These are phyloP conservation scores for Simalia tracyae DNA, from an alignment of 2,797 vertebrate genomes.

Conservation along the genomic window DNA sequence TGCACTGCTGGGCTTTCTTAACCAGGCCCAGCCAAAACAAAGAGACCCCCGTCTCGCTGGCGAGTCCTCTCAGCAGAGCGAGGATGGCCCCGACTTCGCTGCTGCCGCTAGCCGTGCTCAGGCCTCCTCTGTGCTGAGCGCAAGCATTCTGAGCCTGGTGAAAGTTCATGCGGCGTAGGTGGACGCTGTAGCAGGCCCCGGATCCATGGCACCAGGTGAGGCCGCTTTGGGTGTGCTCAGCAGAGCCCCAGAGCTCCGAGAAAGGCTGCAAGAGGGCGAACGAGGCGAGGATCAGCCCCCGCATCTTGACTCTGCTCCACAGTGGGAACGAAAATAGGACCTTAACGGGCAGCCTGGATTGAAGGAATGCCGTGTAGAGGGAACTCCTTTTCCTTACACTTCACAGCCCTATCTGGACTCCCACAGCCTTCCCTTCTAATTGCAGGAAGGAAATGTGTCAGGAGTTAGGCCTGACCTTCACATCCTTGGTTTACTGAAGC, in stretches of 20 bases:
- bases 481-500: constrained; percentile 60
- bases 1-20: constrained; percentile 67
- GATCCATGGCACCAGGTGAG: constrained; percentile 50
- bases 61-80: constrained; percentile 31
- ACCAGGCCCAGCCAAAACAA: constrained; percentile 81
- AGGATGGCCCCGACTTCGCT: constrained; percentile 68
- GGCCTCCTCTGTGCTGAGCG: constrained; percentile 47
- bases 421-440: constrained; percentile 50
- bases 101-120: constrained; percentile 70
- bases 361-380: neutral
- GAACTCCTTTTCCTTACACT: neutral
- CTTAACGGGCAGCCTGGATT: neutral
- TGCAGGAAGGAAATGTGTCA: constrained; percentile 65
- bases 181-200: constrained; percentile 70
- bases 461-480: constrained; percentile 43
- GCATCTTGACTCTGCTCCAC: constrained; percentile 52
- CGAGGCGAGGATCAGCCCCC: constrained; percentile 43
- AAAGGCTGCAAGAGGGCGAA: constrained; percentile 53
- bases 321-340: neutral
- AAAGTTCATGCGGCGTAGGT: constrained; percentile 53
- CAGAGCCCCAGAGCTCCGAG: constrained; percentile 18
- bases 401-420: neutral
- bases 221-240: constrained; percentile 37
- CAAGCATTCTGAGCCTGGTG: constrained; percentile 58
- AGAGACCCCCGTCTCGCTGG: constrained; percentile 14